phyloP scores from a whole-genome alignment of 2,888 invertebrate species.

The Calameuta pallipes region DNA sequence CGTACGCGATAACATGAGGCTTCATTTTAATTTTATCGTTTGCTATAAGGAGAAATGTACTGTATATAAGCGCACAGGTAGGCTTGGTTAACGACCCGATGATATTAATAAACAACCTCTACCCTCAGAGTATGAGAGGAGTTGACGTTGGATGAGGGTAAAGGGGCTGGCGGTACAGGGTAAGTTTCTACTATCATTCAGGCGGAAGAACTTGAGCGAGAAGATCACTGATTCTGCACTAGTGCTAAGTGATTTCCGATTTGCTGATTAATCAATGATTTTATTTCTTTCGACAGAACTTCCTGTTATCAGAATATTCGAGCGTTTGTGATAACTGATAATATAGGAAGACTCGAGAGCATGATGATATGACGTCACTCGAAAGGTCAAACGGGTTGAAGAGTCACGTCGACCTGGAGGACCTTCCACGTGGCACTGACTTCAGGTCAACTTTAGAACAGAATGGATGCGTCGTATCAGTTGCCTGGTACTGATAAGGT shows the following conservation, averaged over 20 bases:
- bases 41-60: neutral
- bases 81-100: neutral
- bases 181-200: neutral
- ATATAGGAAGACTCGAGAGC: neutral
- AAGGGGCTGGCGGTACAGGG: neutral
- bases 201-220: neutral
- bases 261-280: neutral
- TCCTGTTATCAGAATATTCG: neutral
- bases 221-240: neutral
- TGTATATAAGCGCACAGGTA: neutral
- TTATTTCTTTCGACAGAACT: neutral
- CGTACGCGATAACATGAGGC: neutral
- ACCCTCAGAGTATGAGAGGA: neutral
- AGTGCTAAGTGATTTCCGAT: neutral
- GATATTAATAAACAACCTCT: neutral
- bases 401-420: no score
- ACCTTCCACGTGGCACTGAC: neutral
- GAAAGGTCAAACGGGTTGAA: neutral
- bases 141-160: neutral
- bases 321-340: neutral
- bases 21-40: neutral
- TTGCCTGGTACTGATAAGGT: neutral
- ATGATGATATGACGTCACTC: neutral
- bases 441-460: neutral
- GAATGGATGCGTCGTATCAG: neutral